Evolutionary conservation across 2,113 vertebrate genomes (phyloP).

Genomic region (Poeciliopsis occidentalis): DNA sequence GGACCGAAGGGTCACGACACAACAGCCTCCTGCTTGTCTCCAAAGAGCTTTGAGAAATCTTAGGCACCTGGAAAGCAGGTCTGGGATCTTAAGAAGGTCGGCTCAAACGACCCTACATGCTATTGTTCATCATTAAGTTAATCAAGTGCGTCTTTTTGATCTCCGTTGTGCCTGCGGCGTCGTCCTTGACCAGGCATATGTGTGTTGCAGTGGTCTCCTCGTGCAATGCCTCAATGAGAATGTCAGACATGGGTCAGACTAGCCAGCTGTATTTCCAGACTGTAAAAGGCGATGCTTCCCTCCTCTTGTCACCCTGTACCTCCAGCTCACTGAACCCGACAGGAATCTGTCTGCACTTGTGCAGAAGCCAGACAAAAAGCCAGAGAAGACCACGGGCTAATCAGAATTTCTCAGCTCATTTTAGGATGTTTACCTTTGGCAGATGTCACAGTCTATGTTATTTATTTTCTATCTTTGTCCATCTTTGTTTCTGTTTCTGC

Average conservation of each 20-base stretch:
- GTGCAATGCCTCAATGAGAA: constrained; percentile 32
- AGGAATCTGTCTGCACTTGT: constrained; percentile 58
- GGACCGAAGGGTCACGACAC: neutral
- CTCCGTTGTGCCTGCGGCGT: constrained; percentile 4
- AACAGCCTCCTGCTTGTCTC: neutral
- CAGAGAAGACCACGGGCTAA: constrained; percentile 37
- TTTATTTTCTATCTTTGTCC: too few species aligned
- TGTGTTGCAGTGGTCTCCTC: constrained; percentile 10
- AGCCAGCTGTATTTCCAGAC: constrained; percentile 70
- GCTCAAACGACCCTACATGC: too few species aligned
- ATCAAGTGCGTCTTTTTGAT: too few species aligned
- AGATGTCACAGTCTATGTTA: constrained; percentile 14
- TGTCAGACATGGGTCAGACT: constrained; percentile 26
- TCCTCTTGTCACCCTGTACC: constrained; percentile 52
- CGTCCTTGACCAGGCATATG: constrained; percentile 6
- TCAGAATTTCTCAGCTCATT: constrained; percentile 9
- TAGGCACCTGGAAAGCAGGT: neutral
- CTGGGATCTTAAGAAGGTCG: neutral
- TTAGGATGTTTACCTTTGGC: constrained; percentile 51
- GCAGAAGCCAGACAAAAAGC: constrained; percentile 62
- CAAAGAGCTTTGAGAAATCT: neutral
- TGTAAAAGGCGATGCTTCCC: constrained; percentile 70
- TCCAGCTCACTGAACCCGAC: constrained; percentile 61
- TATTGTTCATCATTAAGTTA: too few species aligned
- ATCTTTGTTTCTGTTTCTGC: too few species aligned